Percentiles rank a stretch among this genome's conserved stretches.
Conservation (phyloP, 2,797 vertebrate genomes). For the Myotis daubentonii region DNA sequence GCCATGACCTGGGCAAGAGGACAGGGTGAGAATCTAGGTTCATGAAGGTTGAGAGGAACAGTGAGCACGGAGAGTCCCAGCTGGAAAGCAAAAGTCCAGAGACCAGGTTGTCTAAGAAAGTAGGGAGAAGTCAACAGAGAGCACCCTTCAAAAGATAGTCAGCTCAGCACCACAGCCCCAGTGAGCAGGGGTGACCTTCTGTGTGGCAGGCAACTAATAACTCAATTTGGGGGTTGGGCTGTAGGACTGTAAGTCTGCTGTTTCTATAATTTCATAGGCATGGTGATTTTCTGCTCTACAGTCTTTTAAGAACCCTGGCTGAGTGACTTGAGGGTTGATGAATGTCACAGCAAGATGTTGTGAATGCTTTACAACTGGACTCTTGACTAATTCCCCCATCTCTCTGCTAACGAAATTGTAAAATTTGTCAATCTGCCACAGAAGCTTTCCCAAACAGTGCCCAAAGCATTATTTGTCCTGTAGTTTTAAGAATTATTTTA, state of each 20-base stretch:
- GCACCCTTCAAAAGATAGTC: background rate
- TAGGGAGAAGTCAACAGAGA: background rate
- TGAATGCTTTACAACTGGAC: conserved; percentile 39
- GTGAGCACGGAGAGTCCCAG: background rate
- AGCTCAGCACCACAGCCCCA: background rate
- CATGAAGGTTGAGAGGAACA: background rate
- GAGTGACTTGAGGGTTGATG: background rate
- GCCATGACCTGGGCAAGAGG: background rate
- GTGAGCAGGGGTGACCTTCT: background rate
- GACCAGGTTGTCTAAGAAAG: background rate
- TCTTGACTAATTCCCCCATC: conserved; percentile 51
- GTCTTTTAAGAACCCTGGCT: conserved; percentile 49
- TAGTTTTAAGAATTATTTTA: conserved; percentile 58
- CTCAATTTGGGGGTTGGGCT: background rate
- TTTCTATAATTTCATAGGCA: background rate
- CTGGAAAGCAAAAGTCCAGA: background rate
- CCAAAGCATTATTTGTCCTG: conserved; percentile 63
- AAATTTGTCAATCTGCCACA: conserved; percentile 64
- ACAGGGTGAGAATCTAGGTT: background rate
- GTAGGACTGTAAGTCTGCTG: background rate
- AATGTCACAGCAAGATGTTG: conserved; percentile 41
- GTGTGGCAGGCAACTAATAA: background rate
- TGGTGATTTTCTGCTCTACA: conserved; percentile 25
- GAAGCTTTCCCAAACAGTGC: conserved; percentile 47
- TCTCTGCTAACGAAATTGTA: conserved; percentile 53